Base-by-base conservation (phyloP, 2,888 invertebrate genomes). In the Phymatocera aterrima region DNA sequence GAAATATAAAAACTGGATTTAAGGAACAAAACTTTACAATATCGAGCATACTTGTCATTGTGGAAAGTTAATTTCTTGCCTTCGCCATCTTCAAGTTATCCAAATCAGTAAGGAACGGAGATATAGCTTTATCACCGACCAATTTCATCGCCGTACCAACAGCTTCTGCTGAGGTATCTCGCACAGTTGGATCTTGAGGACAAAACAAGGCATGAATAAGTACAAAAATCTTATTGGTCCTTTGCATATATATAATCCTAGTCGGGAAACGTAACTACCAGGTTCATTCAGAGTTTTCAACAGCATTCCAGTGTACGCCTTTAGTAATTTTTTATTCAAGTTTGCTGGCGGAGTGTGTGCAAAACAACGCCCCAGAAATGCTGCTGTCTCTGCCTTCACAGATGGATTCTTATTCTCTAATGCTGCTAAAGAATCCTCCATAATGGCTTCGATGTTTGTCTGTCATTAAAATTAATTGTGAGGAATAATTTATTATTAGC, bases 121-220 rank as follows among this genome's bases (percentile, higher is more conserved):
- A 93, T 79, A 99, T 94, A 51, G 95, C 94, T 90, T 98, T 98
- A 87, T 99, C 99, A 1, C 98, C 97, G 12, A 99, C 96, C 3
- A 98, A 93, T 91, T 98, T 98, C 92, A 98, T 95, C 0, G 97
- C 94, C 0, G 98, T 98, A 10, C 99, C 99, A 18, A 99, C 91
- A 0, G 99, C 98, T 88, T 97, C 97, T 0, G 97, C 97, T 0
- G 98, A 95, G 79, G 96, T 95, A 88, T 99, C 99, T 85, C 99
- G 93, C 0, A 99, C 99, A 1, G 93, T 93, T 0, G 97, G 97
- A 92, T 99, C 98, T 92, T n/a, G n/a, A n/a, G 93, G 88, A 90
- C 93, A 77, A 77, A 6, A 46, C 74, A 80, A 65, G 77, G 60
- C 10, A 77, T 43, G 57, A 70, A n/a, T 12, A 15, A 28, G 5